Evolutionary conservation across 2,113 vertebrate genomes (phyloP).

Genomic region (Paracanthobrama guichenoti): DNA sequence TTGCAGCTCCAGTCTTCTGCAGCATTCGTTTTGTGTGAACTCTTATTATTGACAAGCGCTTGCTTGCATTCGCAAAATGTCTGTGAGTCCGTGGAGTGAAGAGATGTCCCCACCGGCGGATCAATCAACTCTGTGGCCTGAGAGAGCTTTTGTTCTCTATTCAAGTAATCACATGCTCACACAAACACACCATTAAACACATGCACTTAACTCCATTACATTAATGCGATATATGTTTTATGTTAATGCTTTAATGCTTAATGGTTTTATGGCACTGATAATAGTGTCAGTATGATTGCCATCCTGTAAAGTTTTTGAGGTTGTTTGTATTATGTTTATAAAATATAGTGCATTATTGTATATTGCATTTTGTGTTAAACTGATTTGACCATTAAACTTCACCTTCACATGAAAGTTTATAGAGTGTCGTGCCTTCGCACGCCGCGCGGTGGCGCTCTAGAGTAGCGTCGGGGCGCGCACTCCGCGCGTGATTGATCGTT

Average conservation of each 20-base stretch:
- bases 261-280: not conserved
- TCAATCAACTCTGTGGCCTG: conserved; percentile 58
- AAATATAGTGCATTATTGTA: no score
- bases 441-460: conserved; percentile 15
- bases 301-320: not conserved
- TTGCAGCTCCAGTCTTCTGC: not conserved
- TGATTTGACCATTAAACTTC: not conserved
- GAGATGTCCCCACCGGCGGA: conserved; percentile 46
- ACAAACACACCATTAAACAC: conserved; percentile 14
- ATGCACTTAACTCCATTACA: conserved; percentile 60
- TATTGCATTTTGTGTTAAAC: no score
- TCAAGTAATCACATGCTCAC: conserved; percentile 49
- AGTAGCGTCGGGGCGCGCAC: conserved; percentile 64
- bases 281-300: not conserved
- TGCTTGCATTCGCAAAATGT: conserved; percentile 32
- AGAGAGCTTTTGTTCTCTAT: conserved; percentile 67
- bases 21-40: not conserved
- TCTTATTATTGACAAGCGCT: not conserved
- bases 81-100: conserved; percentile 42
- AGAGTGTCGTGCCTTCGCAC: not conserved
- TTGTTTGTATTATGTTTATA: not conserved
- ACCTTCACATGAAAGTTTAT: not conserved
- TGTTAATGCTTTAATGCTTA: not conserved
- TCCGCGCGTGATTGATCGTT: conserved; percentile 55
- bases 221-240: conserved; percentile 64